Evolutionary conservation across 2,888 invertebrate genomes (phyloP).

Genomic region (Anthophora plumipes): DNA sequence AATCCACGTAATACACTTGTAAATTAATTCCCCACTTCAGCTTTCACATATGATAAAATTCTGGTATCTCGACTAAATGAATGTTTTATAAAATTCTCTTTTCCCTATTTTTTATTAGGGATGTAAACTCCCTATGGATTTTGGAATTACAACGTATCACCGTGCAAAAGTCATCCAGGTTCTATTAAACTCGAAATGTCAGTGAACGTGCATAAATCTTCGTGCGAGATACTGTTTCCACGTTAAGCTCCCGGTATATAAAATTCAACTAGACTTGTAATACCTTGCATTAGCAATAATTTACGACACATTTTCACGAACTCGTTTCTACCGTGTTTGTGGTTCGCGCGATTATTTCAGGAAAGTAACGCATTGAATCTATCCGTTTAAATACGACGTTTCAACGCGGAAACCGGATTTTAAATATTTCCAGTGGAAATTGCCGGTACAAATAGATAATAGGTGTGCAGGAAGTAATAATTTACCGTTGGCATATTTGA

Average conservation of each 20-base stretch:
- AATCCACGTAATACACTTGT: background rate
- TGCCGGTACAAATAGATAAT: background rate
- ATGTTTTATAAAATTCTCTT: background rate
- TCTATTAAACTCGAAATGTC: slow-evolving; percentile 11
- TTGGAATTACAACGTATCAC: background rate
- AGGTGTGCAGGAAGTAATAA: background rate
- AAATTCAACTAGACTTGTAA: slow-evolving; percentile 51
- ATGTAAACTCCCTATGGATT: background rate
- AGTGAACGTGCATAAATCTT: slow-evolving; percentile 34
- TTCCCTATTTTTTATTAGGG: background rate
- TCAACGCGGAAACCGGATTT: background rate
- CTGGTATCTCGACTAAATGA: background rate
- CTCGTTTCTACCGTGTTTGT: slow-evolving; percentile 12
- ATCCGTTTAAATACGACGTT: background rate
- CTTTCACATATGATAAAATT: background rate
- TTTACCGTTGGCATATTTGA: background rate
- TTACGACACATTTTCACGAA: slow-evolving; percentile 36
- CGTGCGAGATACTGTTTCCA: slow-evolving; percentile 14
- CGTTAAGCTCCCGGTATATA: slow-evolving; percentile 31
- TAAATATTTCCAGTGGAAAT: background rate
- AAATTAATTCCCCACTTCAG: no score
- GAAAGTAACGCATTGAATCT: background rate
- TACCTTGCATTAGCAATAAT: slow-evolving; percentile 45
- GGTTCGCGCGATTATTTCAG: slow-evolving; percentile 2
- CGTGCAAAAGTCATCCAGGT: slow-evolving; percentile 11